Evolutionary conservation across 2,888 invertebrate species (phyloP), one percentile per base, ranked within the genome.

Genomic region (Deilephila porcellus): DNA sequence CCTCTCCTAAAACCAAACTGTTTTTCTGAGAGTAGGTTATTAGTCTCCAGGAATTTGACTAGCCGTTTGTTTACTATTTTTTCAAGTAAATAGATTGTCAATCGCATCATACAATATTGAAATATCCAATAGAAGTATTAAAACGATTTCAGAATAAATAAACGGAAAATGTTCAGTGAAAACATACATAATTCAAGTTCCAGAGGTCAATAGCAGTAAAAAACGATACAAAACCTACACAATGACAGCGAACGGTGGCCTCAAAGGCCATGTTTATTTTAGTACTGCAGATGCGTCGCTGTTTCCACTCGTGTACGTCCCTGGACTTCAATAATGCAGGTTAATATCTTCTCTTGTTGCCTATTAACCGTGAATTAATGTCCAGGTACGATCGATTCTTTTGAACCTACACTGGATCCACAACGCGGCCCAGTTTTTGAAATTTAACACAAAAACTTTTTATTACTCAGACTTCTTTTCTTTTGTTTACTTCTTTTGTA

Each of bases 261-360:
- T 64, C 20, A 20, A n/a, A 45, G 20, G 20, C n/a, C 64, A 64
- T 64, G 64, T 64, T 64, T 64, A 64, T 64, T 64, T 64, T 64
- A 64, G 25, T 14, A 64, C 64, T 64, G 20, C 64, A 45, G 64
- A 34, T 64, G 45, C 45, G 45, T 64, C 45, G 45, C 37, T 64
- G 45, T 64, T 45, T 45, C 64, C n/a, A n/a, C 37, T 5, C 11
- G 37, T 45, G 45, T 20, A 45, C 4, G 64, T 64, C 19, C 25
- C 8, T 45, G 20, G 14, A 25, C 45, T n/a, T 20, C 20, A 45
- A 45, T 64, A 64, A 64, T 64, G 34, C 64, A 64, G 34, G n/a
- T 63, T 63, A n/a, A 37, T 64, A 11, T 45, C 3, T 20, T 20
- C 37, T 20, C 45, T 64, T 45, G 45, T 11, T 45, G 45, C 64